These are phyloP conservation scores for Drosophila anomalata DNA, from an alignment of 2,888 invertebrate genomes.

Conservation along the genomic window DNA sequence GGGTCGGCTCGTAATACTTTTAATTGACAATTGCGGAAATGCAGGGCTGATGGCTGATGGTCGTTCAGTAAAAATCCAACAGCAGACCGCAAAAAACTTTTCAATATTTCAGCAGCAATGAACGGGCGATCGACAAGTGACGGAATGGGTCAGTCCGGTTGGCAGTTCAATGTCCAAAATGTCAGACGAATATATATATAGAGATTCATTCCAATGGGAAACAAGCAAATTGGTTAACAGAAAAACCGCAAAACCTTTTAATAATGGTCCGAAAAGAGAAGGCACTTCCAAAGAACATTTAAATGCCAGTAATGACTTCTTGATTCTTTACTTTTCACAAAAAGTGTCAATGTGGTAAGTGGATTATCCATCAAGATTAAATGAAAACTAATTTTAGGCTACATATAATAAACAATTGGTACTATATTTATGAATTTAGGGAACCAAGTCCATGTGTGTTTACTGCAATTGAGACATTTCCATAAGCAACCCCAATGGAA, in stretches of 20 bases:
- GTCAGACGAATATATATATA: constrained; percentile 47
- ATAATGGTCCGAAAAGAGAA: constrained; percentile 50
- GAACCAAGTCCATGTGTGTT: background rate
- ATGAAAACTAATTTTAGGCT: background rate
- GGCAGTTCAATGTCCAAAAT: constrained; percentile 54
- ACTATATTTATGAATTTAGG: background rate
- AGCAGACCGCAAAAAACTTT: constrained; percentile 68
- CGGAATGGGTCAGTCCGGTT: constrained; percentile 44
- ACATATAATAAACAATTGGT: background rate
- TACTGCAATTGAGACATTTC: constrained; percentile 11
- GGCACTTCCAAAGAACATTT: background rate
- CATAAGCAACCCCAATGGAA: background rate
- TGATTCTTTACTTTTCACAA: background rate
- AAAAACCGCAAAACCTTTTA: constrained; percentile 76
- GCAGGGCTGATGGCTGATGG: constrained; percentile 38
- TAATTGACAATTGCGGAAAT: constrained; percentile 79
- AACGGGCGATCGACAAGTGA: constrained; percentile 24
- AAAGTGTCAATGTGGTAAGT: background rate
- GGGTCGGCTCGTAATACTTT: constrained; percentile 63
- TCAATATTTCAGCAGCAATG: constrained; percentile 49
- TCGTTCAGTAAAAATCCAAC: constrained; percentile 34
- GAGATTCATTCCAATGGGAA: constrained; percentile 49
- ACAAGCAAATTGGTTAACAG: constrained; percentile 72
- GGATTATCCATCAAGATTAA: background rate
- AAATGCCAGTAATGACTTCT: constrained; percentile 7